Percentiles rank a stretch among this genome's conserved stretches.
Conservation (phyloP, 2,113 vertebrate species). For the Melanerpes formicivorus region DNA sequence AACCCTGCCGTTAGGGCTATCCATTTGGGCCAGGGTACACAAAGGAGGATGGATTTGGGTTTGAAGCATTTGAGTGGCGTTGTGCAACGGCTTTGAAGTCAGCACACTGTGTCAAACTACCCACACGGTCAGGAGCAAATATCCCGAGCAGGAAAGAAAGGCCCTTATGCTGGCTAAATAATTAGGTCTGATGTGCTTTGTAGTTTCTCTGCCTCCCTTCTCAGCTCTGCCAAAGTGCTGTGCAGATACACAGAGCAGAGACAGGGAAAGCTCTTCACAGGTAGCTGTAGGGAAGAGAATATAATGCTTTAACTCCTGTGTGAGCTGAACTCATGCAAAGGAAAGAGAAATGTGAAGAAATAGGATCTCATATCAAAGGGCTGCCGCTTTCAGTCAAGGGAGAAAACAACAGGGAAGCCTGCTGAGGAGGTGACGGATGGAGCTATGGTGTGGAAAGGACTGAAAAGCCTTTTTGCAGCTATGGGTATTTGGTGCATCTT, state of each 20-base stretch:
- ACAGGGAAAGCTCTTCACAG: not conserved
- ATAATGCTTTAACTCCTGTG: not conserved
- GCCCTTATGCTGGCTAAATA: conserved; percentile 24
- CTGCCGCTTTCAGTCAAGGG: not conserved
- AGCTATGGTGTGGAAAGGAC: not conserved
- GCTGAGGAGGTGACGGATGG: not conserved
- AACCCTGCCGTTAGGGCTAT: not conserved
- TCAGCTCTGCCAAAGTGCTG: not conserved
- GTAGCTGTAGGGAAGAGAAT: conserved; percentile 9
- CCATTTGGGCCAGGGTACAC: not conserved
- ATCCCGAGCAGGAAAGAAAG: not conserved
- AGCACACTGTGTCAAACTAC: not conserved
- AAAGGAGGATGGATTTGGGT: not conserved
- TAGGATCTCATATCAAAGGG: not conserved
- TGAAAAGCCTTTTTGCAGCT: not conserved
- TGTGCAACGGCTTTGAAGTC: not conserved
- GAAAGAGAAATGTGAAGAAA: not conserved
- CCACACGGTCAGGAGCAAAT: not conserved
- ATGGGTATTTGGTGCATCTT: not conserved
- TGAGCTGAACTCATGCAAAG: not conserved
- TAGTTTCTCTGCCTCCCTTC: not conserved
- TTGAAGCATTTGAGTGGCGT: accelerated
- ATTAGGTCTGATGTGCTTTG: conserved; percentile 38
- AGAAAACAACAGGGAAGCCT: conserved; percentile 16
- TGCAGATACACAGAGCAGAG: not conserved